These are phyloP conservation scores for Parambassis ranga DNA, from an alignment of 2,797 vertebrate species.

Conservation along the genomic window DNA sequence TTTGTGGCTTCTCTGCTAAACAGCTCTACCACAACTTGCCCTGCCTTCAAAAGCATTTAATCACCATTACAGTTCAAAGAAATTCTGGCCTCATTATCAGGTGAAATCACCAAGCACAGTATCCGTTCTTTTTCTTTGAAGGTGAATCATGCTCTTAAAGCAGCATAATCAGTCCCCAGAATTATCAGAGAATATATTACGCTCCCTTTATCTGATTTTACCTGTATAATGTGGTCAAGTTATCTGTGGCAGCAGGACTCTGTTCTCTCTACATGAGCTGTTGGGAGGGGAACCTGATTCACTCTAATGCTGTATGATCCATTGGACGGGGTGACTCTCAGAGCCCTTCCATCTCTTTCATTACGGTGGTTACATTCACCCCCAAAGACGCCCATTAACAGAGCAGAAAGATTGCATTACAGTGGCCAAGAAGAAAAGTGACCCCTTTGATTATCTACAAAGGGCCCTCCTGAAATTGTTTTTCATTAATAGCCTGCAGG, in stretches of 20 bases:
- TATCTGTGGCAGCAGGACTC: not conserved
- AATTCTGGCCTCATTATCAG: not conserved
- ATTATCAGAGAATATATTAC: not conserved
- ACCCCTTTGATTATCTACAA: conserved; percentile 53
- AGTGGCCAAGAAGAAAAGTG: conserved; percentile 37
- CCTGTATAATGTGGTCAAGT: conserved; percentile 1
- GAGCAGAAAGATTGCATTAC: conserved; percentile 48
- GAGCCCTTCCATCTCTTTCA: conserved; percentile 43
- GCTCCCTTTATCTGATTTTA: conserved; percentile 1
- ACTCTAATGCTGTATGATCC: conserved; percentile 29
- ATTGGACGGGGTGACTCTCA: conserved; percentile 5
- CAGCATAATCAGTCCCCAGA: not conserved
- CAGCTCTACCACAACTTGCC: not conserved
- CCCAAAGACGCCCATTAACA: conserved; percentile 46
- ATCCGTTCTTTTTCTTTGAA: not conserved
- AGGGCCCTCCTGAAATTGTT: conserved; percentile 35
- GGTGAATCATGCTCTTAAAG: not conserved
- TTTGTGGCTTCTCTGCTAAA: not conserved
- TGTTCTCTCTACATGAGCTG: not conserved
- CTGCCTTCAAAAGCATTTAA: not conserved
- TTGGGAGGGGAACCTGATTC: conserved; percentile 35
- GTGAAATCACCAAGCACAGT: not conserved
- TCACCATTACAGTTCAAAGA: not conserved
- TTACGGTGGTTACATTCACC: conserved; percentile 38
- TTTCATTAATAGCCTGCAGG: conserved; percentile 53